Percentiles rank a stretch among this genome's conserved stretches.
These are phyloP conservation scores for Eristalis arbustorum DNA, from an alignment of 2,888 invertebrate species.

Conservation along the genomic window DNA sequence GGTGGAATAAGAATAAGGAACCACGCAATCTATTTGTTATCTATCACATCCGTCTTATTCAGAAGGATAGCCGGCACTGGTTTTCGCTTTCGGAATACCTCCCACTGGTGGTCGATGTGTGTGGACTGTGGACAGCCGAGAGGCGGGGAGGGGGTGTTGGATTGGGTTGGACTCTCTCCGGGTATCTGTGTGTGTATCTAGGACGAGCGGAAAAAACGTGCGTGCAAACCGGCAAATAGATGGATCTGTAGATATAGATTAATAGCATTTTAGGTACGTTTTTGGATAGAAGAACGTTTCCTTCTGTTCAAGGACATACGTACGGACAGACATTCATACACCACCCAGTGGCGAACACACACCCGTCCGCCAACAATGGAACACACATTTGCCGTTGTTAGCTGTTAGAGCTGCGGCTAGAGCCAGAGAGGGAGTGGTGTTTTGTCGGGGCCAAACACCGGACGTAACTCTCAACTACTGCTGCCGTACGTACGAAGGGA, in stretches of 20 bases:
- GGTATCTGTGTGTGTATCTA: conserved; percentile 55
- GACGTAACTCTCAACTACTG: conserved; percentile 53
- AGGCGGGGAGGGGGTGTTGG: conserved; percentile 39
- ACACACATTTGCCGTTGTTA: not conserved
- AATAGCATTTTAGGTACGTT: conserved; percentile 67
- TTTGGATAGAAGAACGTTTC: conserved; percentile 24
- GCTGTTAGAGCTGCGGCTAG: conserved; percentile 11
- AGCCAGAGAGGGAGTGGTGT: conserved; percentile 21
- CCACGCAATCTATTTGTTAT: conserved; percentile 74
- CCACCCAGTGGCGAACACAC: not conserved
- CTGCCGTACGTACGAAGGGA: conserved; percentile 1
- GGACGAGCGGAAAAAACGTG: conserved; percentile 69
- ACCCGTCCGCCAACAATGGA: not conserved
- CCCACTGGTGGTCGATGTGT: conserved; percentile 67
- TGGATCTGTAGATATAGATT: conserved; percentile 71
- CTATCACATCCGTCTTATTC: conserved; percentile 73
- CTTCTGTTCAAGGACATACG: not conserved
- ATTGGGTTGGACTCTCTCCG: conserved; percentile 23
- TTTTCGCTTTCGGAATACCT: conserved; percentile 11
- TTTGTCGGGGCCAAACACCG: conserved; percentile 42
- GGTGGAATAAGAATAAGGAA: conserved; percentile 70
- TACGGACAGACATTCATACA: not conserved
- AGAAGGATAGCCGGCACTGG: conserved; percentile 53
- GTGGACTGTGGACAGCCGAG: not conserved
- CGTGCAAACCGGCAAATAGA: conserved; percentile 71